Base-by-base conservation (phyloP, 2,888 invertebrate genomes). In the Andrena praecox region DNA sequence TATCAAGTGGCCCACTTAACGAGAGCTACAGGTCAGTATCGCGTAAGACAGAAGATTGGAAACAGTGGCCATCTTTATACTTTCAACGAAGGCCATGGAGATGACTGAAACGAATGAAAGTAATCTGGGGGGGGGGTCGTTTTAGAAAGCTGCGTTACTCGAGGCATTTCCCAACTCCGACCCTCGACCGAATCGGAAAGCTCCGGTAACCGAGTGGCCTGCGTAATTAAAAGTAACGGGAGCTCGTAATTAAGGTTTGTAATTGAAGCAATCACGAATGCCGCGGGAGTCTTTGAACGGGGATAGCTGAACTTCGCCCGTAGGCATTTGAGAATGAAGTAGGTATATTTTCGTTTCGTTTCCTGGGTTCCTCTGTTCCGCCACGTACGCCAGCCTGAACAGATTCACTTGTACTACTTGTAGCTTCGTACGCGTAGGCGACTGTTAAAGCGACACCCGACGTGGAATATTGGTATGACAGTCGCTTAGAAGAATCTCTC, bases 211-310 rank as follows among this genome's bases (percentile, higher is more conserved):
- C 16, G n/a, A 59, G 33, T n/a, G 52, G 29, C 42, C 54, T 29
- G 52, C 50, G 77, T 86, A 82, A 84, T 86, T 86, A 84, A 86
- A 81, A 77, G 69, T 77, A 75, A 70, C 54, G 74, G 63, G 63
- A 74, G 75, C 77, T 81, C 52, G 59, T 80, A 76, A 80, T 84
- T 77, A 84, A 77, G 74, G 52, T 69, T 74, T 64, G 54, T 81
- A 86, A 84, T 81, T 86, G 84, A 86, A 59, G 69, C 54, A 67
- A 73, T 83, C 69, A 74, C 69, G 69, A 69, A 71, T 27, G 52
- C 73, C 54, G 2, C 29, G 35, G 59, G 27, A 62, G 33, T 29
- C 33, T 67, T 74, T 67, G n/a, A 67, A n/a, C 12, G 4, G 24
- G 33, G 50, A 67, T 60, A 62, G 33, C 62, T 24, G 20, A 42